Conservation (phyloP, 2,113 vertebrate species). For the Boleophthalmus pectinirostris region DNA sequence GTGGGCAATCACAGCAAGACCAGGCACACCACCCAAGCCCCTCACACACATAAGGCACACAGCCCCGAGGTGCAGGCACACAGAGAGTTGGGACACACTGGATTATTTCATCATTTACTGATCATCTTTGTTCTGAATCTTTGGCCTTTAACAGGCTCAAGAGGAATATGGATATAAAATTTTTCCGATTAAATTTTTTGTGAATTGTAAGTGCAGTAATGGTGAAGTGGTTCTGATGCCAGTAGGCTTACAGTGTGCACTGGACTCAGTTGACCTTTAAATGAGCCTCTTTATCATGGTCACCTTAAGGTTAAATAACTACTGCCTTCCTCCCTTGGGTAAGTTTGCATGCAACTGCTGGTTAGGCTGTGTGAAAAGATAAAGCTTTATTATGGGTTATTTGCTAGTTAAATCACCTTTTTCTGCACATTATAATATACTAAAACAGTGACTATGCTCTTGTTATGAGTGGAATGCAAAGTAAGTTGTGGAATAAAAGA, state of each 20-base stretch:
- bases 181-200: not conserved
- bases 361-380: constrained; percentile 32
- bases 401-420: constrained; percentile 34
- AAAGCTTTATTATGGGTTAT: constrained; percentile 22
- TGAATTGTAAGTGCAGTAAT: not conserved
- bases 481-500: constrained; percentile 47
- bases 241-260: not conserved
- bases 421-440: not conserved
- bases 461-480: constrained; percentile 15
- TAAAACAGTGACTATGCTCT: not conserved
- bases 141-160: not conserved
- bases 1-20: constrained; percentile 75
- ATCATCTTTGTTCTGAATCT: not conserved
- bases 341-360: constrained; percentile 61
- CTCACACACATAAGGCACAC: not conserved
- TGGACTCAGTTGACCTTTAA: constrained; percentile 40
- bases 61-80: not conserved
- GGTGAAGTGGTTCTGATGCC: not conserved
- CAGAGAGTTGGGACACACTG: not conserved
- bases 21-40: constrained; percentile 40
- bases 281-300: constrained; percentile 64
- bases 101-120: not conserved
- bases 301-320: constrained; percentile 66
- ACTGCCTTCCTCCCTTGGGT: constrained; percentile 41
- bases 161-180: not conserved